Evolutionary conservation across 2,888 invertebrate species (phyloP).

Genomic region (Tetragnatha montana): DNA sequence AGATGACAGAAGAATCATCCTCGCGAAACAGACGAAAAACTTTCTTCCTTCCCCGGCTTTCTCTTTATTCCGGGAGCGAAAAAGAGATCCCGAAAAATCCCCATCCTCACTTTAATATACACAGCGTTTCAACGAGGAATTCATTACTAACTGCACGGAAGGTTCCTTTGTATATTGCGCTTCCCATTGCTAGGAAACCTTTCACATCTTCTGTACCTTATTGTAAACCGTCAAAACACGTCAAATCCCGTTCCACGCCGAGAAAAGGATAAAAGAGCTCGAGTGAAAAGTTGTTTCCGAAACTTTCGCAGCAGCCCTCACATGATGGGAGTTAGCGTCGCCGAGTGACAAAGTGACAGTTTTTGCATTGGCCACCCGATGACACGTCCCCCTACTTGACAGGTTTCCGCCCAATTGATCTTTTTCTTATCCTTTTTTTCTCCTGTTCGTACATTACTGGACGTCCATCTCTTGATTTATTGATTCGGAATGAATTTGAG

Average conservation of each 20-base stretch:
- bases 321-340: constrained; percentile 62
- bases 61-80: not conserved
- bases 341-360: constrained; percentile 65
- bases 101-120: not conserved
- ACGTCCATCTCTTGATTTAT: constrained; percentile 55
- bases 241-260: constrained; percentile 48
- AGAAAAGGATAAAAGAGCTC: constrained; percentile 46
- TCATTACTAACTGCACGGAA: not conserved
- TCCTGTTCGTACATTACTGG: constrained; percentile 37
- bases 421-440: constrained; percentile 32
- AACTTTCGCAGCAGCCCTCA: constrained; percentile 45
- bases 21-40: not conserved
- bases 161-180: not conserved
- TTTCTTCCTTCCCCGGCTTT: not conserved
- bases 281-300: constrained; percentile 66
- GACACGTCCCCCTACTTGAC: constrained; percentile 53
- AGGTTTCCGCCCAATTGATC: constrained; percentile 58
- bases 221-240: constrained; percentile 61
- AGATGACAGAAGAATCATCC: not conserved
- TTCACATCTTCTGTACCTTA: constrained; percentile 34
- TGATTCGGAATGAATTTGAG: constrained; percentile 60
- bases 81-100: not conserved
- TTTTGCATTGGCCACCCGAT: constrained; percentile 64
- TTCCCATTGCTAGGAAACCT: constrained; percentile 5
- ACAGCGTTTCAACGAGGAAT: not conserved